Base-by-base conservation (phyloP, 2,797 vertebrate species). In the Eulemur mongoz region DNA sequence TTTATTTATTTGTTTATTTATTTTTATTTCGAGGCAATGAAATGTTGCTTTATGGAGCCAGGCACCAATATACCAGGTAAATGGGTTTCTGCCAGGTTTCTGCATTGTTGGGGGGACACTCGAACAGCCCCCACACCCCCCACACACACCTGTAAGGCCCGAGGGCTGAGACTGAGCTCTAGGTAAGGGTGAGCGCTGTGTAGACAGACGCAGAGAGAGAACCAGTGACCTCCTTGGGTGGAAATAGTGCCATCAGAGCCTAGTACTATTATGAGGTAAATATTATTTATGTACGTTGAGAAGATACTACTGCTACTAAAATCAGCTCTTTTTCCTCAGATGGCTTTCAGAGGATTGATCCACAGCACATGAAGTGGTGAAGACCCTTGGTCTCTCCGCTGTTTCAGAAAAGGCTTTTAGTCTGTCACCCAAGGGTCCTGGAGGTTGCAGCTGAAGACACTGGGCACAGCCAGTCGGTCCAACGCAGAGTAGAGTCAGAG, bases 11-110 rank as follows among this genome's bases (percentile, higher is more conserved):
- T 97, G 98, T 98, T 98, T 98, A 97, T 98, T 97, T 98, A 97
- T 98, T 97, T 98, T 98, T 67, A 76, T 98, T 98, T 96, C 96
- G 98, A 98, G 98, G 95, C 97, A 98, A 98, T 97, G 95, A 98
- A 97, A 96, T 95, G 92, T 98, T 98, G 97, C 98, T 98, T 97
- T 98, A 86, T 98, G 98, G 98, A 98, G 96, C 97, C 98, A 98
- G 97, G 98, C 84, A 95, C 97, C 98, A 98, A 97, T 95, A 93
- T 97, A 98, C 98, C 97, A 98, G 97, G 95, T 97, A 92, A 98
- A 98, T 95, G 95, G 91, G 96, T 98, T 84, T 88, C 98, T 98
- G 96, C 84, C 52, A 38, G 73, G 40, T 38, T 73, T 87, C 13
- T 17, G 22, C 50, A 23, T 87, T 32, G 9, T 27, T 30, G 30